phyloP scores from a whole-genome alignment of 2,888 invertebrate species.

The Linnaemya tessellans region DNA sequence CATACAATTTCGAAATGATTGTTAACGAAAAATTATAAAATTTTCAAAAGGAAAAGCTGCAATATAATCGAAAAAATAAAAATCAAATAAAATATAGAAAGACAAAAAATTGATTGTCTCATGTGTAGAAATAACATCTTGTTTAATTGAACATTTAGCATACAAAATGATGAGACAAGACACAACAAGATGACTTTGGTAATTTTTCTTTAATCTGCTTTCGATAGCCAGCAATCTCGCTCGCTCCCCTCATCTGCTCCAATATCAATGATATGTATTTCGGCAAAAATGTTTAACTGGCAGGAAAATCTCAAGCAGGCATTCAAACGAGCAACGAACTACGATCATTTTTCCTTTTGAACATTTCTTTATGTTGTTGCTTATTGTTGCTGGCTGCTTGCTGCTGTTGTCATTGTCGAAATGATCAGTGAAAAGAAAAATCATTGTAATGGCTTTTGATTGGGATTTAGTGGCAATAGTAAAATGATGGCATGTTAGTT shows the following conservation, averaged over 20 bases:
- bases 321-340: conserved; percentile 2
- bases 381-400: too few species aligned
- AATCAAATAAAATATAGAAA: conserved; percentile 23
- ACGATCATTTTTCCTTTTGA: conserved; percentile 43
- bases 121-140: conserved; percentile 73
- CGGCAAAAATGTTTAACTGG: conserved; percentile 58
- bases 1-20: conserved; percentile 44
- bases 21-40: conserved; percentile 67
- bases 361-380: conserved; percentile 8
- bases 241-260: conserved; percentile 11
- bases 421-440: conserved; percentile 66
- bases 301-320: conserved; percentile 33
- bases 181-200: conserved; percentile 67
- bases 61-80: conserved; percentile 15
- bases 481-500: conserved; percentile 61
- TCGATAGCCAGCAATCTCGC: conserved; percentile 25
- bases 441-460: conserved; percentile 72
- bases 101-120: conserved; percentile 63
- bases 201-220: conserved; percentile 68
- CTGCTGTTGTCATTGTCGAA: conserved; percentile 49
- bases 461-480: conserved; percentile 70
- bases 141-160: conserved; percentile 75
- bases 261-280: conserved; percentile 36
- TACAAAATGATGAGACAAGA: conserved; percentile 70
- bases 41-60: conserved; percentile 44